Conservation (phyloP, 2,888 invertebrate species). For the Athalia cordata region DNA sequence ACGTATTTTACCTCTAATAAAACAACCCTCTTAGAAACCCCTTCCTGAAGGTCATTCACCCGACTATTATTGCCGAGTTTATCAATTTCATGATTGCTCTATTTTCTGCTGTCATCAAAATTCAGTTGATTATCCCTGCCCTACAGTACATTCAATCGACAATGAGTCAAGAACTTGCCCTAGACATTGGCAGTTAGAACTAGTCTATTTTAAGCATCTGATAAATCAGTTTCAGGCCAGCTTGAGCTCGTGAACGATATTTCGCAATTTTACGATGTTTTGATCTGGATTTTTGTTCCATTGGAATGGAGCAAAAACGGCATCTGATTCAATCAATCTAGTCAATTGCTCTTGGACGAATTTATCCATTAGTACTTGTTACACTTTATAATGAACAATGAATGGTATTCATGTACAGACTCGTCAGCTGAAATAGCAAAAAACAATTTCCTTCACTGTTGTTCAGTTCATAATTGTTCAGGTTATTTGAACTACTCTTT, state of each 20-base stretch:
- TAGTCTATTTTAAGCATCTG: conserved; percentile 11
- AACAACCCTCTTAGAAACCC: not conserved
- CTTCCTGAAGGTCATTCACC: conserved; percentile 21
- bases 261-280: too few species aligned
- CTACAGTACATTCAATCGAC: not conserved
- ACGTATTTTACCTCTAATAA: not conserved
- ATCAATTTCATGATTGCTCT: not conserved
- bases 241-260: not conserved
- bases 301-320: too few species aligned
- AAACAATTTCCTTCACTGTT: too few species aligned
- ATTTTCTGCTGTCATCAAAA: not conserved
- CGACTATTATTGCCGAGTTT: not conserved
- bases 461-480: too few species aligned
- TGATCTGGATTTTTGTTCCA: too few species aligned
- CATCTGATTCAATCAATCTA: too few species aligned
- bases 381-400: too few species aligned
- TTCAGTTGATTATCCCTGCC: not conserved
- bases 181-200: not conserved
- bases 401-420: too few species aligned
- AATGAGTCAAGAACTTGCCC: not conserved
- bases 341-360: too few species aligned
- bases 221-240: conserved; percentile 27
- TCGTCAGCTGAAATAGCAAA: too few species aligned
- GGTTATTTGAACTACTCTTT: too few species aligned
- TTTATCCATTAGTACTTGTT: too few species aligned